Percentiles rank a stretch among this genome's conserved stretches.
phyloP scores from a whole-genome alignment of 2,888 invertebrate species.

The Sarcophaga caerulescens region DNA sequence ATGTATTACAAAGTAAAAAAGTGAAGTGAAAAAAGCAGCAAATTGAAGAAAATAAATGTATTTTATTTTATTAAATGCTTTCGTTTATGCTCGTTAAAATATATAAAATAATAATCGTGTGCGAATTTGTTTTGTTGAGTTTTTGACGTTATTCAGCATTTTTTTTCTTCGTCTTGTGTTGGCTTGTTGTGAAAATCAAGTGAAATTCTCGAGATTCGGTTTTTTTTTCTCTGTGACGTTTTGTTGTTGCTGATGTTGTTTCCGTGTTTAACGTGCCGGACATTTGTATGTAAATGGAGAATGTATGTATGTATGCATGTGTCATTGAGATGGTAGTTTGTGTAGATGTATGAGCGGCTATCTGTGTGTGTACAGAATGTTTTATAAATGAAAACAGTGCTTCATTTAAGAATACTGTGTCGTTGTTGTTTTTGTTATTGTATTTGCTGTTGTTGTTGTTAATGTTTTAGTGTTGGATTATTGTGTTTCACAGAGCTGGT shows the following conservation, averaged over 20 bases:
- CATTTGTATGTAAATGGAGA: neutral
- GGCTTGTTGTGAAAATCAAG: too few relatives aligned
- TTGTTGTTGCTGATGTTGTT: constrained; percentile 20
- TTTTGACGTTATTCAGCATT: constrained; percentile 30
- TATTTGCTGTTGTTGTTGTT: neutral
- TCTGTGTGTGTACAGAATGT: too few relatives aligned
- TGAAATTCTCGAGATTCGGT: neutral
- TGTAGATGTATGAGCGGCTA: too few relatives aligned
- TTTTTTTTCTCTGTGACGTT: constrained; percentile 3
- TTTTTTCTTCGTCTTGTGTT: too few relatives aligned
- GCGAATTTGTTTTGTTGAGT: neutral
- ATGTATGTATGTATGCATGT: too few relatives aligned
- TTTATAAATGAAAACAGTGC: constrained; percentile 11
- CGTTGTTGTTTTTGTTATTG: neutral
- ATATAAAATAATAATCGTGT: constrained; percentile 56
- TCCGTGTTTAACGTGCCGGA: constrained; percentile 60
- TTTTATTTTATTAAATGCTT: neutral
- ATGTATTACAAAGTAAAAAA: neutral
- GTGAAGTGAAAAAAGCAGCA: neutral
- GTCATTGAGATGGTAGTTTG: too few relatives aligned
- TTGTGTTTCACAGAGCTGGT: constrained; percentile 25
- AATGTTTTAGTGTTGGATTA: neutral
- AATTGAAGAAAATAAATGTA: too few relatives aligned
- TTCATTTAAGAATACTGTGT: constrained; percentile 31
- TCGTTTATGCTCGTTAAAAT: constrained; percentile 40